Conservation (phyloP, 2,797 vertebrate species). For the Protonibea diacanthus region DNA sequence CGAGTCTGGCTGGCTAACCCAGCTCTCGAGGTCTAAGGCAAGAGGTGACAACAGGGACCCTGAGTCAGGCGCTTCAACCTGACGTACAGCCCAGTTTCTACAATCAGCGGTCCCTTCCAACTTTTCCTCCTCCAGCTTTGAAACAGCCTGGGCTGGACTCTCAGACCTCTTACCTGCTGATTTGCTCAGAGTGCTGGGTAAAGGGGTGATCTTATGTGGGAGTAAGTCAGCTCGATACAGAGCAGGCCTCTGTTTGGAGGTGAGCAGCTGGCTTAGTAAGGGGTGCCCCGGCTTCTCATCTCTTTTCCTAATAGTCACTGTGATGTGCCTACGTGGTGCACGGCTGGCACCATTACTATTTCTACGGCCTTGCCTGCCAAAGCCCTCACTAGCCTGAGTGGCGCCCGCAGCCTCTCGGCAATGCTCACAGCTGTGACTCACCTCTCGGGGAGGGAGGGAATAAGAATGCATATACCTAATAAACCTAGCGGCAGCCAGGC, state of each 20-base stretch:
- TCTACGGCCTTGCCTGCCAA: constrained; percentile 77
- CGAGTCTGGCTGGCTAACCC: constrained; percentile 75
- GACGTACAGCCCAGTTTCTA: constrained; percentile 51
- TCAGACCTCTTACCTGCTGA: constrained; percentile 58
- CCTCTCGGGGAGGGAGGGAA: constrained; percentile 90
- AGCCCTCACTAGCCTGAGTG: constrained; percentile 79
- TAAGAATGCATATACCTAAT: constrained; percentile 93
- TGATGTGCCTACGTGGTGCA: constrained; percentile 75
- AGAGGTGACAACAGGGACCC: constrained; percentile 65
- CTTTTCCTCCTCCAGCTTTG: constrained; percentile 59
- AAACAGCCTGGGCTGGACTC: constrained; percentile 51
- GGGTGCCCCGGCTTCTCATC: constrained; percentile 84
- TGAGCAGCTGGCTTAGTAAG: constrained; percentile 87
- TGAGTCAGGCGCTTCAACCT: constrained; percentile 59
- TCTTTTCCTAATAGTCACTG: constrained; percentile 83
- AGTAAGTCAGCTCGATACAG: constrained; percentile 73
- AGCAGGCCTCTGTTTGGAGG: constrained; percentile 81
- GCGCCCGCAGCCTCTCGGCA: constrained; percentile 87
- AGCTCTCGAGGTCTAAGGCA: constrained; percentile 72
- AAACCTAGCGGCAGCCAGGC: constrained; percentile 88
- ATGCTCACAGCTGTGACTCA: constrained; percentile 88
- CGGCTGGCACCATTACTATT: constrained; percentile 53
- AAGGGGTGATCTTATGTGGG: constrained; percentile 53
- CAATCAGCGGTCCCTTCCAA: constrained; percentile 50
- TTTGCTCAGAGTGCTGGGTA: constrained; percentile 61